Conservation (phyloP, 2,113 vertebrate genomes). For the Acrocephalus arundinaceus region DNA sequence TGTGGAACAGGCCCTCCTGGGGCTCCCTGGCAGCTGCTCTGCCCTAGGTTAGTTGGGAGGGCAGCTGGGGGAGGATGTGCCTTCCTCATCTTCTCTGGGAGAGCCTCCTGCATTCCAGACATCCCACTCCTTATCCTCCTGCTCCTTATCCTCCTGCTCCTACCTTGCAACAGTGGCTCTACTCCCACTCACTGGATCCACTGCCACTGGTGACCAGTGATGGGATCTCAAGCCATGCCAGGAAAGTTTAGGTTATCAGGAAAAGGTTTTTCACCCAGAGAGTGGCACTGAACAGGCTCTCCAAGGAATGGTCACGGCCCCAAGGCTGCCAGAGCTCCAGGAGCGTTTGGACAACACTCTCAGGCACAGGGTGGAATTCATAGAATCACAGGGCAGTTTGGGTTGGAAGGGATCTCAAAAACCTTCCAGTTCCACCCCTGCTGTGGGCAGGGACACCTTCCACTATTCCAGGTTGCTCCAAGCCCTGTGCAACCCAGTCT, state of each 20-base stretch:
- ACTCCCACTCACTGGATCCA: rapidly evolving
- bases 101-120: background rate
- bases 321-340: background rate
- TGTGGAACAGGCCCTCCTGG: background rate
- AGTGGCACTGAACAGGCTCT: background rate
- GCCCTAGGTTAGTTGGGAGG: background rate
- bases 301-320: background rate
- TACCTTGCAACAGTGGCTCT: background rate
- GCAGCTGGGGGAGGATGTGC: background rate
- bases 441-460: background rate
- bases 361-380: background rate
- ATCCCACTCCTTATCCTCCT: background rate
- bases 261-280: background rate
- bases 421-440: background rate
- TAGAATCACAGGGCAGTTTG: background rate
- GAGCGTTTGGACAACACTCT: rapidly evolving
- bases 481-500: rapidly evolving
- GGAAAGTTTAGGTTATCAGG: background rate
- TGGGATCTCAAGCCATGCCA: background rate
- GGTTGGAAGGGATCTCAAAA: background rate
- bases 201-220: background rate
- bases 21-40: conserved; percentile 19
- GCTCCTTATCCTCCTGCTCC: background rate
- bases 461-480: background rate
- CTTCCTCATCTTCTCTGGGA: background rate